Evolutionary conservation across 2,113 vertebrate genomes (phyloP), one percentile per base, ranked within the genome.

Genomic region (Plecotus auritus): DNA sequence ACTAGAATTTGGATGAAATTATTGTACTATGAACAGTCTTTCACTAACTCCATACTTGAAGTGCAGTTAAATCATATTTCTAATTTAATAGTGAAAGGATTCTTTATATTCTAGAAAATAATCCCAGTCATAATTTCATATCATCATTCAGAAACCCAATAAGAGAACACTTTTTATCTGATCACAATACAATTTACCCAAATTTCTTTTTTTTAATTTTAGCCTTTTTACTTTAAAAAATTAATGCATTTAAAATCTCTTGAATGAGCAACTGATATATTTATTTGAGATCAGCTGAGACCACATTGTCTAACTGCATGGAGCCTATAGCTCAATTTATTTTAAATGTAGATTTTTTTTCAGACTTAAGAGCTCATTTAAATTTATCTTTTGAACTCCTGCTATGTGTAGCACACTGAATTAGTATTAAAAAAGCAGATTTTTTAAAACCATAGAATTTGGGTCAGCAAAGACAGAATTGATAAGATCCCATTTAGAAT

Each of bases 171-270:
- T 87, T 85, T 95, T 95, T 74, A 92, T 94, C 85, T 95, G 88
- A 66, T 47, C 35, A 74, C 4, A 64, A 59, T 56, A 64, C 72
- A 92, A 49, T 89, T 35, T 45, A 51, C 40, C 66, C 64, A 94
- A 72, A 94, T 93, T 95, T 91, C 49, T 73, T 93, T 69, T 69
- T 92, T 95, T 94, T 84, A 95, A 76, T 93, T 88, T 89, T 95
- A 95, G 84, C n/a, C 56, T 81, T 89, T 89, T 56, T 96, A 76
- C 49, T 91, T 83, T 51, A 74, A 92, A 82, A 88, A 95, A 82
- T 42, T 93, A 96, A 93, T 83, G 61, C 59, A 85, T 88, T 95
- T 89, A 93, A 96, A 80, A 77, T 6, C n/a, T 90, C 84, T 93
- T 95, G 16, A 92, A 77, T 40, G 86, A 95, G 73, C 73, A 87